Base-by-base conservation (phyloP, 2,113 vertebrate species). In the Ellobius talpinus region DNA sequence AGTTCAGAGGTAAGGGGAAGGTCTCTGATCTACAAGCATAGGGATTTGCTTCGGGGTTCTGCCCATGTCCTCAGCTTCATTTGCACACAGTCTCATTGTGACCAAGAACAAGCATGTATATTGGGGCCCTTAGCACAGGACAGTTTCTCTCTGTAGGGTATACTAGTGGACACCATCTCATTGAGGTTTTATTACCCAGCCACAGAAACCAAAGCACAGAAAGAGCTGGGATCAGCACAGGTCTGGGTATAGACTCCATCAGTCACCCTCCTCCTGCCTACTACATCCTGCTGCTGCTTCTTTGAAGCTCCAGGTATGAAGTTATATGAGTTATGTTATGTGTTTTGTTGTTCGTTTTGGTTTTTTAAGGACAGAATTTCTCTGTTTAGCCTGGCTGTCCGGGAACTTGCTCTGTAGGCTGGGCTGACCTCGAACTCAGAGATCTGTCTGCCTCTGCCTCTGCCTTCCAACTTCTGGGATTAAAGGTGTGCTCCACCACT, bases 21-120 rank as follows among this genome's bases (percentile, higher is more conserved):
- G 10, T 31, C 24, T 86, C 50, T 24, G 1, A 31, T 13, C 81
- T 50, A 5, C 12, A 23, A 42, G 78, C 61, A n/a, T 24, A 12
- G n/a, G 36, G 24, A 50, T 10, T 7, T 1, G 76, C 70, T 94
- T 52, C 45, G 14, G 16, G 89, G 24, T 45, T 6, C 66, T n/a
- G 8, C 63, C 5, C 1, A 14, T 1, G 5, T 0, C 78, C 50
- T 89, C 39, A 47, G 50, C 24, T 87, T 68, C 16, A 68, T 52
- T 55, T 7, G 24, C n/a, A 14, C 16, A 11, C 31, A 4, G 10
- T 36, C 29, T 31, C 11, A 1, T 0, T 17, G 92, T 78, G 39
- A 66, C 36, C 4, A 6, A 17, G 50, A n/a, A 31, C 4, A 11
- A 12, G n/a, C 6, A 50, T n/a, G 9, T 4, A 0, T 8, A 2